Evolutionary conservation across 1,140 invertebrate species (phyloP).

Genomic region (Carposina sasakii): DNA sequence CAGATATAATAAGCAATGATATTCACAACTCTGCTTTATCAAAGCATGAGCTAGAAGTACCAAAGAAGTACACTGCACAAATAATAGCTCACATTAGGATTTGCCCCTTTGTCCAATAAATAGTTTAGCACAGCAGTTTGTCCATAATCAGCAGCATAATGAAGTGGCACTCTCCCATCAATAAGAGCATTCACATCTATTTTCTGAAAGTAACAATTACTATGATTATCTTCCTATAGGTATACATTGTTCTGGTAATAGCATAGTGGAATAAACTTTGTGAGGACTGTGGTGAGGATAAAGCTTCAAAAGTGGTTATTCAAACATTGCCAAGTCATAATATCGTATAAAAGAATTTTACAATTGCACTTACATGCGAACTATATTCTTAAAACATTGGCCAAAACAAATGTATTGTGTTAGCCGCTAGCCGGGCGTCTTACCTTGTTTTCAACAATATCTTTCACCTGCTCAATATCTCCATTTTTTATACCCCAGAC

Average conservation of each 20-base stretch:
- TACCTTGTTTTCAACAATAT: conserved; percentile 89
- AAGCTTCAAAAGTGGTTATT: no score
- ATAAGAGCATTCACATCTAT: conserved; percentile 90
- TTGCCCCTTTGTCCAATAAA: conserved; percentile 89
- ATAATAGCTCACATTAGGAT: conserved; percentile 95
- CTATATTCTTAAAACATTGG: conserved; percentile 16
- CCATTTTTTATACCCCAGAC: conserved; percentile 96
- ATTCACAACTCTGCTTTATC: no score
- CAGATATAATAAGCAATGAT: no score
- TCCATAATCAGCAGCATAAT: conserved; percentile 97
- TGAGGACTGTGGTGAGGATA: no score
- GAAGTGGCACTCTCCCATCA: conserved; percentile 87
- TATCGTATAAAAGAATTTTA: no score
- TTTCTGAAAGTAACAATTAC: conserved; percentile 78
- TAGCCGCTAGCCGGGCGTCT: conserved; percentile 20
- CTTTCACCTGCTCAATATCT: conserved; percentile 91
- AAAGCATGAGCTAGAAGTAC: no score
- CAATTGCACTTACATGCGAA: no score
- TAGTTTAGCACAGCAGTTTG: conserved; percentile 93
- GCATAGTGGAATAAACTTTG: no score
- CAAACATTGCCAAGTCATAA: no score
- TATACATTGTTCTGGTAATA: no score
- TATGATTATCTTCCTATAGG: no score
- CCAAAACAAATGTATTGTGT: conserved; percentile 14
- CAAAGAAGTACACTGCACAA: no score